Evolutionary conservation across 2,797 vertebrate species (phyloP), one percentile per base, ranked within the genome.

Genomic region (Neosilurus hyrtlii): DNA sequence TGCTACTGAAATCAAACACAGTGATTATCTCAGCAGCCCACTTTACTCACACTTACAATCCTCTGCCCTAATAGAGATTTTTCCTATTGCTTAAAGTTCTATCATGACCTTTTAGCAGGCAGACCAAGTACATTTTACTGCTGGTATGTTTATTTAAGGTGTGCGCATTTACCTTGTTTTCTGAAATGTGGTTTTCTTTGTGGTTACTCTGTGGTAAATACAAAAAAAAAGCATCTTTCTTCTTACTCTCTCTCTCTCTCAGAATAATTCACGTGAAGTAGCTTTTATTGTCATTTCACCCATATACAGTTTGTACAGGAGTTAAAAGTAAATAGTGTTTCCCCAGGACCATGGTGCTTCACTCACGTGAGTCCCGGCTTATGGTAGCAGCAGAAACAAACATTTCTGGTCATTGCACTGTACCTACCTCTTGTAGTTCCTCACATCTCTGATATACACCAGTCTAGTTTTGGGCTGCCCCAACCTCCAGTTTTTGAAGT

Each of bases 1-100:
- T 18, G 20, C 35, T 81, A 72, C 79, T 83, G 85, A 86, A 82
- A 88, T 85, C 82, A 86, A 83, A 80, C 57, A 65, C 52, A 56
- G 63, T 82, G 81, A 84, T 85, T 86, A 84, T 79, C 61, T 76
- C 49, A 75, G 16, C 62, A 30, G 37, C 52, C 9, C n/a, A 56
- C 35, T 75, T 37, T 26, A 49, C 37, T 37, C 30, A 37, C 52
- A 30, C 24, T 43, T 22, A 67, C 66, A 12, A 9, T 51, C 4
- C 14, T 72, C 68, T 26, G 15, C 43, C 12, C 43, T 72, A 72
- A 82, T 62, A 79, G 65, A 83, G 52, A 68, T 80, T 71, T 85
- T 65, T 81, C 43, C 30, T 71, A 82, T 85, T 26, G 49, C 26
- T 81, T 67, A 67, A n/a, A 61, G 62, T 61, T 1, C 7, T 54